phyloP scores from a whole-genome alignment of 2,113 vertebrate species.

The Rhea pennata region DNA sequence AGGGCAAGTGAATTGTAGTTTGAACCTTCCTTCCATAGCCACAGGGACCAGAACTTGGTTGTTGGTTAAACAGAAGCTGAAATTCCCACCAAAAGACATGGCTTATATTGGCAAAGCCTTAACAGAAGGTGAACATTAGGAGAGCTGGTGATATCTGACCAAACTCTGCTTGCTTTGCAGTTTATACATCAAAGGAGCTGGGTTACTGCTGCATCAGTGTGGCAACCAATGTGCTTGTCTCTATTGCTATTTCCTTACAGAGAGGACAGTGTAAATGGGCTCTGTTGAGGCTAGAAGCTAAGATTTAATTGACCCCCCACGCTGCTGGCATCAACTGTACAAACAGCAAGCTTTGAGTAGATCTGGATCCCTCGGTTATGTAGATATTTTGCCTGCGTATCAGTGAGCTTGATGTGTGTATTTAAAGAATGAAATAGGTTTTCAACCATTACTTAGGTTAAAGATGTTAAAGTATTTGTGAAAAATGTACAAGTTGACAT shows the following conservation, averaged over 20 bases:
- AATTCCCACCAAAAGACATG: neutral
- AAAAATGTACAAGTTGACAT: neutral
- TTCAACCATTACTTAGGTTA: neutral
- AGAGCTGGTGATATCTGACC: neutral
- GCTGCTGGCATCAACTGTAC: neutral
- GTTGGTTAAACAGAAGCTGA: neutral
- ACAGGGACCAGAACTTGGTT: neutral
- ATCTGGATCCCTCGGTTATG: neutral
- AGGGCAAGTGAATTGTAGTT: neutral
- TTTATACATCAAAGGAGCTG: neutral
- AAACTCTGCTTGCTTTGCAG: neutral
- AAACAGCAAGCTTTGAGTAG: neutral
- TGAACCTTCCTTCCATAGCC: neutral
- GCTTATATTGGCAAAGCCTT: neutral
- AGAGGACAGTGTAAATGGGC: neutral
- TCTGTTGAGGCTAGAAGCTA: neutral
- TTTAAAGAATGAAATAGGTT: neutral
- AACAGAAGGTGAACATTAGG: neutral
- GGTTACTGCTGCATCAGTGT: neutral
- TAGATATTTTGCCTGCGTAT: neutral
- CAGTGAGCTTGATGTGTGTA: neutral
- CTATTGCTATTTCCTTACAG: neutral
- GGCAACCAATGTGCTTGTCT: neutral
- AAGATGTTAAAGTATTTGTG: neutral
- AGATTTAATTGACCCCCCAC: neutral